These are phyloP conservation scores for Nasonia vitripennis DNA, from an alignment of 1,140 invertebrate genomes.

Conservation along the genomic window DNA sequence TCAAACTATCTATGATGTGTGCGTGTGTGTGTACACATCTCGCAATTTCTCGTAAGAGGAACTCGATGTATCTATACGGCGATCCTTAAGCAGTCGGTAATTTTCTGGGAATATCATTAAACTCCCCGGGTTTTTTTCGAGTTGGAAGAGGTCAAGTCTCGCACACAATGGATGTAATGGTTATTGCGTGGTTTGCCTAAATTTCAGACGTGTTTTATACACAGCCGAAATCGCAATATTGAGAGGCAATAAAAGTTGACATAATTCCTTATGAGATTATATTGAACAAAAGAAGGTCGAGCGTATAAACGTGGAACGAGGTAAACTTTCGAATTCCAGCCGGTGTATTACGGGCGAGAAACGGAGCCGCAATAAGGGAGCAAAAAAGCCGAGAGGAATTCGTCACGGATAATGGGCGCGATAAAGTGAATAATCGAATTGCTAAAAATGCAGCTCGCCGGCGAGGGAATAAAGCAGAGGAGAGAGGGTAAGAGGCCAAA, in stretches of 20 bases:
- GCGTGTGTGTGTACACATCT: neutral
- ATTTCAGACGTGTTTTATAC: neutral
- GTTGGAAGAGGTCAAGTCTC: neutral
- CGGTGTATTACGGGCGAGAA: neutral
- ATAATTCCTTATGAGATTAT: too few species aligned
- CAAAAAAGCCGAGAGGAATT: constrained; percentile 32
- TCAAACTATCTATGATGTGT: neutral
- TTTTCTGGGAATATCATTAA: constrained; percentile 35
- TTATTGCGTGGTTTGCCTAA: neutral
- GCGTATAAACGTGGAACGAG: too few species aligned
- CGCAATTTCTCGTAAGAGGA: constrained; percentile 12
- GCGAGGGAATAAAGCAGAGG: constrained; percentile 1
- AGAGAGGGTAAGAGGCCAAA: neutral
- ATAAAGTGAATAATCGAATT: constrained; percentile 17
- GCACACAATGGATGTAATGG: neutral
- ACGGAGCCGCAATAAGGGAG: neutral
- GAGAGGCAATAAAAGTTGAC: too few species aligned
- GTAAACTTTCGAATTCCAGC: too few species aligned
- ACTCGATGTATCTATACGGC: neutral
- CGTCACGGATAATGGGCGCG: constrained; percentile 12
- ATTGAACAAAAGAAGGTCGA: neutral
- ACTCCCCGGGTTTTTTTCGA: neutral
- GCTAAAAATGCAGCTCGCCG: neutral
- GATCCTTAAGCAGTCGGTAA: neutral
- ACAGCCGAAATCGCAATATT: too few species aligned